These are phyloP conservation scores for Ectropis grisescens DNA, from an alignment of 1,140 invertebrate species.

Conservation along the genomic window DNA sequence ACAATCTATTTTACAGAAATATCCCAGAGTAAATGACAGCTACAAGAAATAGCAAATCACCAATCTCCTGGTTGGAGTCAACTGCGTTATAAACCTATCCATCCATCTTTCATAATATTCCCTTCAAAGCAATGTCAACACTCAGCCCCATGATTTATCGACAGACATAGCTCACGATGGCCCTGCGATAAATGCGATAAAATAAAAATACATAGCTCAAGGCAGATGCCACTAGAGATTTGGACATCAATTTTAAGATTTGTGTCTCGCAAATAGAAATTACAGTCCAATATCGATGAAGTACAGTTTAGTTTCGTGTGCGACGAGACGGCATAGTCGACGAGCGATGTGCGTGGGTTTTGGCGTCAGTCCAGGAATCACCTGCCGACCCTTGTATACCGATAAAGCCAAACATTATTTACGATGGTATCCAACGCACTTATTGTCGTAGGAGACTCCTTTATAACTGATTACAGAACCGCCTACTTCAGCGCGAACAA, in stretches of 20 bases:
- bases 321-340: slow-evolving; percentile 14
- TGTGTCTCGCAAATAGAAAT: slow-evolving; percentile 6
- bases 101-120: slow-evolving; percentile 7
- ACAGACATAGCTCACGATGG: slow-evolving; percentile 15
- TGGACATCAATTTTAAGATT: slow-evolving; percentile 48
- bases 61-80: no score
- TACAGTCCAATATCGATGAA: slow-evolving; percentile 7
- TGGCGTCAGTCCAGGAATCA: slow-evolving; percentile 44
- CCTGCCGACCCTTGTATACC: slow-evolving; percentile 52
- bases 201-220: slow-evolving; percentile 46
- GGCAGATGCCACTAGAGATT: slow-evolving; percentile 41
- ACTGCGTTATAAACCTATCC: no score
- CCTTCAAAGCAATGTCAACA: slow-evolving; percentile 8
- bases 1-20: no score
- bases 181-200: slow-evolving; percentile 26
- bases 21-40: no score
- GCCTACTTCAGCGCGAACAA: background rate
- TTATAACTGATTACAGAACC: slow-evolving; percentile 8
- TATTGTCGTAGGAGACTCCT: slow-evolving; percentile 23
- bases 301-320: slow-evolving; percentile 18
- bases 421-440: slow-evolving; percentile 33
- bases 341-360: slow-evolving; percentile 36
- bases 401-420: slow-evolving; percentile 54
- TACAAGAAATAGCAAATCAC: no score
- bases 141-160: slow-evolving; percentile 12